These are phyloP conservation scores for Actenoides lindsayi DNA, from an alignment of 2,113 vertebrate species.

Conservation along the genomic window DNA sequence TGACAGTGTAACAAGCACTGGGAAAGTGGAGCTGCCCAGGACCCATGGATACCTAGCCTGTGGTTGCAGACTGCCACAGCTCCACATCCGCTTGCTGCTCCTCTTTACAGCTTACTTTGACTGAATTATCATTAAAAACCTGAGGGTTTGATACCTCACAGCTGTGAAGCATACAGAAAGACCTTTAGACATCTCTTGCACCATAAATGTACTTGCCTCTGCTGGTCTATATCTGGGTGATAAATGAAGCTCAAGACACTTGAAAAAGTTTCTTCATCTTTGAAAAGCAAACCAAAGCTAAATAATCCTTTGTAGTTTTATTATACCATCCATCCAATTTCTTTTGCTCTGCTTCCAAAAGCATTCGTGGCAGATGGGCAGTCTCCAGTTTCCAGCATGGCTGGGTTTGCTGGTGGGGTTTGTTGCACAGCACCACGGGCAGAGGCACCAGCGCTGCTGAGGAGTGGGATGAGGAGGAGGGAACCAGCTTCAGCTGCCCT, in stretches of 20 bases:
- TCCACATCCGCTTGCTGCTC: background rate
- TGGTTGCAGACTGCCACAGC: background rate
- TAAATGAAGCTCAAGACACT: slow-evolving; percentile 12
- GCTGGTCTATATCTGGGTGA: slow-evolving; percentile 18
- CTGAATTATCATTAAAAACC: background rate
- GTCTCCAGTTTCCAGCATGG: background rate
- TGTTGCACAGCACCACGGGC: fast-evolving
- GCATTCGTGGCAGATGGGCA: background rate
- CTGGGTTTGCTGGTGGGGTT: background rate
- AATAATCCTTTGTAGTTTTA: slow-evolving; percentile 17
- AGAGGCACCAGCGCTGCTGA: background rate
- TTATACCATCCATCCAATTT: background rate
- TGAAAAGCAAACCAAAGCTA: slow-evolving; percentile 8
- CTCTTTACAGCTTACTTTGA: background rate
- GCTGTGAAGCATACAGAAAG: background rate
- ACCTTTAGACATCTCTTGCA: background rate
- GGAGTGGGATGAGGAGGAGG: fast-evolving
- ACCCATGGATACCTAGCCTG: background rate
- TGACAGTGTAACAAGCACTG: fast-evolving
- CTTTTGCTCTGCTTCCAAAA: background rate
- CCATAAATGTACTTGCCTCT: background rate
- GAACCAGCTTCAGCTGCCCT: background rate
- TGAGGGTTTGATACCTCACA: background rate
- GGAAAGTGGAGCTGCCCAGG: background rate
- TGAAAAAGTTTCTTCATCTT: slow-evolving; percentile 22